These are phyloP conservation scores for Tonatia bakeri DNA, from an alignment of 2,113 vertebrate genomes.

Conservation along the genomic window DNA sequence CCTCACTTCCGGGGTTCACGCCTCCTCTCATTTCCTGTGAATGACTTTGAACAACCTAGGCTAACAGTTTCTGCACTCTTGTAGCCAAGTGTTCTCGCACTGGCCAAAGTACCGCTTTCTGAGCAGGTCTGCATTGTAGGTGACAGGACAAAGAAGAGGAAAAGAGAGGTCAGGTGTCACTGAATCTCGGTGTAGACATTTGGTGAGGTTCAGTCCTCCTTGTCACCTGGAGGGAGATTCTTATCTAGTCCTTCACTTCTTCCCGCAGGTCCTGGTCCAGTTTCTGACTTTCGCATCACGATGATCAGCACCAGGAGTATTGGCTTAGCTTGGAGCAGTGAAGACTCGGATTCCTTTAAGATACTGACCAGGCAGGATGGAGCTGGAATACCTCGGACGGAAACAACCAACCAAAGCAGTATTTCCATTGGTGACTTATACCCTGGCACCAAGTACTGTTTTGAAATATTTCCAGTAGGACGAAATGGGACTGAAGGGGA, in stretches of 20 bases:
- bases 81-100: background rate
- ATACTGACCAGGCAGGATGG: background rate
- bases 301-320: background rate
- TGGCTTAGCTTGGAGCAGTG: background rate
- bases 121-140: background rate
- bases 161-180: background rate
- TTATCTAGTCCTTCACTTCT: background rate
- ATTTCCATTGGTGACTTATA: background rate
- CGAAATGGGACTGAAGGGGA: slow-evolving; percentile 22
- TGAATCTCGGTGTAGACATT: background rate
- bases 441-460: slow-evolving; percentile 26
- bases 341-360: background rate
- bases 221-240: background rate
- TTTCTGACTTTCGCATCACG: background rate
- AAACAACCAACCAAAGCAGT: accelerated
- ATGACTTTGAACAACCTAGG: background rate
- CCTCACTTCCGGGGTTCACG: accelerated
- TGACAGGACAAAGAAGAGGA: background rate
- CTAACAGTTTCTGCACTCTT: background rate
- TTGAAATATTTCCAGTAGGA: slow-evolving; percentile 45
- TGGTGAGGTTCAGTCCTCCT: background rate
- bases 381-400: accelerated
- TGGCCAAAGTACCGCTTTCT: background rate
- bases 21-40: background rate
- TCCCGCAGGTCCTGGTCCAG: background rate